phyloP scores from a whole-genome alignment of 2,888 invertebrate genomes.

The Cataglyphis altisquamis region DNA sequence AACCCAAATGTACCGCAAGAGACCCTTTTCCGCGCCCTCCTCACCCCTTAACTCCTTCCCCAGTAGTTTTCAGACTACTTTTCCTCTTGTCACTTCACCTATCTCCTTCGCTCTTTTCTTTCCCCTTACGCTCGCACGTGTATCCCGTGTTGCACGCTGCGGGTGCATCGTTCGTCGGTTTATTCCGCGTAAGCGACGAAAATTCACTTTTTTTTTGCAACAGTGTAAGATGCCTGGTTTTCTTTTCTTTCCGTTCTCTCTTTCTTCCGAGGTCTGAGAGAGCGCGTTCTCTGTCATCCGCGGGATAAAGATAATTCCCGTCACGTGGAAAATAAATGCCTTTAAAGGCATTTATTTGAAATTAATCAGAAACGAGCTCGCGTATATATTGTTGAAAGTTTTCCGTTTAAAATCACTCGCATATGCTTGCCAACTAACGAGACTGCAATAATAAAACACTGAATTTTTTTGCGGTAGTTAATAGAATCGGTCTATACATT shows the following conservation, averaged over 20 bases:
- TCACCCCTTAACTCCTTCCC: slow-evolving; percentile 22
- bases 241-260: slow-evolving; percentile 60
- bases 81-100: slow-evolving; percentile 48
- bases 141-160: slow-evolving; percentile 23
- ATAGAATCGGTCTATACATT: not conserved
- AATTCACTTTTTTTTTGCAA: slow-evolving; percentile 61
- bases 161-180: slow-evolving; percentile 69
- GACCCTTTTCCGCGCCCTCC: slow-evolving; percentile 73
- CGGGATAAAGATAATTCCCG: slow-evolving; percentile 67
- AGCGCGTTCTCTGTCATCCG: slow-evolving; percentile 57
- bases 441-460: slow-evolving; percentile 12
- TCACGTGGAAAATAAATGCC: slow-evolving; percentile 24
- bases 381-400: slow-evolving; percentile 18
- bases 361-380: not conserved
- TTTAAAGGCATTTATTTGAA: not conserved
- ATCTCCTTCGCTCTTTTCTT: slow-evolving; percentile 52
- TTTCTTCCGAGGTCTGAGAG: slow-evolving; percentile 27
- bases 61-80: slow-evolving; percentile 64
- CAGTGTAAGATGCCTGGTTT: slow-evolving; percentile 65
- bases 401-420: not conserved
- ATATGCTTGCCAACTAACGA: not conserved
- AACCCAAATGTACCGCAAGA: slow-evolving; percentile 82
- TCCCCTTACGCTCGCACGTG: slow-evolving; percentile 3
- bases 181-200: slow-evolving; percentile 76
- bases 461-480: not conserved